Evolutionary conservation across 2,113 vertebrate species (phyloP), one percentile per base, ranked within the genome.

Genomic region (Ramphastos sulfuratus): DNA sequence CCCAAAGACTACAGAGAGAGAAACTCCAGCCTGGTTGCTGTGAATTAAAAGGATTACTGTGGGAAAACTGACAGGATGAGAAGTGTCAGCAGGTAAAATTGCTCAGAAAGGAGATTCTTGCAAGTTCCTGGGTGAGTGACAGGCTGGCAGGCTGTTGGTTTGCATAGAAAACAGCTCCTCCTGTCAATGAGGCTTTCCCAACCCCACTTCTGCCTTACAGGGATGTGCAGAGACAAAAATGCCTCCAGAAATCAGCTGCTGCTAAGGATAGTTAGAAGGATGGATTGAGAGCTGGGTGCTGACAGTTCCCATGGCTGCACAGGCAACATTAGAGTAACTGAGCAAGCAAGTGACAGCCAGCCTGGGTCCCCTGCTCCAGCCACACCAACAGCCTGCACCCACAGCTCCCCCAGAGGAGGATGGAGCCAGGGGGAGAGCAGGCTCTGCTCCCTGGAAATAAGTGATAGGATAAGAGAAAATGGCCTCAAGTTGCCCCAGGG

Each of bases 1-100:
- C 89, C 89, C 65, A 85, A 85, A 93, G 94, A 73, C 82, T 95
- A 73, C 31, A 61, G 73, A 69, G 73, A 69, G 75, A 83, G 78
- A 89, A 96, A 96, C 63, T 35, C 87, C 96, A 84, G 95, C 25
- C 82, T 15, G 76, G 17, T 18, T 25, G 85, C 72, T 14, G 1
- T 74, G 87, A 93, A 95, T 91, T 59, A 56, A 48, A 42, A 82
- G 90, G 74, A 75, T 94, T 93, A 81, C 25, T 81, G 39, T 73
- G 78, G 76, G 44, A 73, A 56, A 82, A 76, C 50, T 27, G 58
- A 24, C 39, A 31, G 64, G 50, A 15, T 69, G 85, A 14, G 44
- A 77, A 56, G 85, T 50, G 79, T 52, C 74, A 92, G 87, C 66
- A 92, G 92, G 83, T 87, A 81, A 70, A 94, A 65, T 60, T 50